These are phyloP conservation scores for Fistularia commersonii DNA, from an alignment of 2,797 vertebrate genomes.

Conservation along the genomic window DNA sequence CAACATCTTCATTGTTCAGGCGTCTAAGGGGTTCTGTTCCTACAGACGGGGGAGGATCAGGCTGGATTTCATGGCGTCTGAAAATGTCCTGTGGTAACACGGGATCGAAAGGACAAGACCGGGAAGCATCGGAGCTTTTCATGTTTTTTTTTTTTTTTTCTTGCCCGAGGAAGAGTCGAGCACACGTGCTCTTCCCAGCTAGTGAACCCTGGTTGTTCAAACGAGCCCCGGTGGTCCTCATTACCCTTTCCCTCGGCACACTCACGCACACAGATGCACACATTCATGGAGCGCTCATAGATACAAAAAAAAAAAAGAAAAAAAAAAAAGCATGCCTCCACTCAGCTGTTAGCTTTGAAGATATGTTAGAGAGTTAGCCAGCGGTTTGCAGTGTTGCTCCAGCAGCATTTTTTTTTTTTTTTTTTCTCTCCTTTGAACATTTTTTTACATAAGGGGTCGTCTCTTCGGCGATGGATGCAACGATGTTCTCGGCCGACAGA, in stretches of 20 bases:
- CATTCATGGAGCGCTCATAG: slow-evolving; percentile 7
- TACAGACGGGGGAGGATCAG: slow-evolving; percentile 7
- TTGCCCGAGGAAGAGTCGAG: slow-evolving; percentile 28
- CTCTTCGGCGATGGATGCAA: slow-evolving; percentile 49
- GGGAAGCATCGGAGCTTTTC: slow-evolving; percentile 35
- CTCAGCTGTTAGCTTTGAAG: slow-evolving; percentile 45
- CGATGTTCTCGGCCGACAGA: slow-evolving; percentile 37
- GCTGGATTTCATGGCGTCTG: slow-evolving; percentile 10
- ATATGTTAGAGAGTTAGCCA: slow-evolving; percentile 27
- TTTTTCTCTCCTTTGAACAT: slow-evolving; percentile 27
- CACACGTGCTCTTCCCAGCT: slow-evolving; percentile 55
- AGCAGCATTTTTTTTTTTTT: slow-evolving; percentile 38
- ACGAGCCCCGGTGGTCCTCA: slow-evolving; percentile 77
- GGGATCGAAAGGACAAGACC: slow-evolving; percentile 34
- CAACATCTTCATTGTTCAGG: slow-evolving; percentile 3
- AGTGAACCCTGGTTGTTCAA: slow-evolving; percentile 69
- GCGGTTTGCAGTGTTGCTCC: slow-evolving; percentile 34
- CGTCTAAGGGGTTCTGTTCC: neutral
- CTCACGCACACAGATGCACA: slow-evolving; percentile 27
- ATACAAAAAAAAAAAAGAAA: slow-evolving; percentile 9
- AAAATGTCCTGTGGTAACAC: slow-evolving; percentile 14
- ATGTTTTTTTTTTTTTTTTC: neutral
- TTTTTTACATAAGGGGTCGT: slow-evolving; percentile 42
- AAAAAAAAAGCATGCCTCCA: slow-evolving; percentile 14
- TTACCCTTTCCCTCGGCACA: slow-evolving; percentile 68